phyloP scores from a whole-genome alignment of 2,113 vertebrate species.

The Crotalus viridis region DNA sequence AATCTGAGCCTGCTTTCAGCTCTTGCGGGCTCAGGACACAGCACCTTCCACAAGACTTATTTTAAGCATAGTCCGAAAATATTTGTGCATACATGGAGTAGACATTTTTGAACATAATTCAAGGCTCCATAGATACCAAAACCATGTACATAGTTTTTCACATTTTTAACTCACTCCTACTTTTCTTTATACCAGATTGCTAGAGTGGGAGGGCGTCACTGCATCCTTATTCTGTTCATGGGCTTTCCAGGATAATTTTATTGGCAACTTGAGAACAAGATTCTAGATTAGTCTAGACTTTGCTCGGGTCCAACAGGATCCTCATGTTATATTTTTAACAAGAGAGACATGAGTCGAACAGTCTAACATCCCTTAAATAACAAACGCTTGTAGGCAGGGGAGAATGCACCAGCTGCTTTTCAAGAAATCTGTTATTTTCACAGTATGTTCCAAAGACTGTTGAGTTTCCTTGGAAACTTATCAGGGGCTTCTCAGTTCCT shows the following conservation, averaged over 20 bases:
- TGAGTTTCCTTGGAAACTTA: conserved; percentile 2
- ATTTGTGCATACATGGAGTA: not conserved
- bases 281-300: not conserved
- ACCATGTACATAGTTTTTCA: not conserved
- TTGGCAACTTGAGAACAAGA: not conserved
- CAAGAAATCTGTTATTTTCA: conserved; percentile 1
- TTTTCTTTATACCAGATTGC: not conserved
- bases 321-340: not conserved
- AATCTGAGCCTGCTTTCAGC: too few relatives aligned
- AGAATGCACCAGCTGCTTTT: not conserved
- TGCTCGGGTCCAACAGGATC: not conserved
- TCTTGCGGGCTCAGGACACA: too few relatives aligned
- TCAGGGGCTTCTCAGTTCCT: not conserved
- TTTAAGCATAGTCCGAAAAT: not conserved
- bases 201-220: not conserved
- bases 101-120: not conserved
- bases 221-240: not conserved
- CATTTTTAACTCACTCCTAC: not conserved
- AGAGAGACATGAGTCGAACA: not conserved
- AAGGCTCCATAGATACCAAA: not conserved
- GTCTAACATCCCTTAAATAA: not conserved
- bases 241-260: not conserved
- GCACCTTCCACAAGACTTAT: not conserved
- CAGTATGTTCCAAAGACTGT: not conserved
- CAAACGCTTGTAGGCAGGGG: not conserved